A percentile compares a stretch with the other conserved stretches of the same genome.
These are phyloP conservation scores for Takifugu flavidus DNA, from an alignment of 2,113 vertebrate species.

Conservation along the genomic window DNA sequence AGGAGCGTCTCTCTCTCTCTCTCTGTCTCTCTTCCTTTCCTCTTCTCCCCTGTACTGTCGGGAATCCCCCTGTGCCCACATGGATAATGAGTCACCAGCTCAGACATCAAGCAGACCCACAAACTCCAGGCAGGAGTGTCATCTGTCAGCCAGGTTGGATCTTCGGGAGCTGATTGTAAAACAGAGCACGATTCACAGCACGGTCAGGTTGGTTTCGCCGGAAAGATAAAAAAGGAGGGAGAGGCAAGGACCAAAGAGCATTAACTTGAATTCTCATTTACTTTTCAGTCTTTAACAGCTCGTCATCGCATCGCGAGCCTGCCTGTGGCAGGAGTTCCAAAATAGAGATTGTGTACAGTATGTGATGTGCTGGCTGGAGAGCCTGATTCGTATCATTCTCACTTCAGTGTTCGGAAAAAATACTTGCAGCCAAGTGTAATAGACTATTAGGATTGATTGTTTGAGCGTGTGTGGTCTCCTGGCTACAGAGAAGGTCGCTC, in stretches of 20 bases:
- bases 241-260: neutral
- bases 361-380: neutral
- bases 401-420: neutral
- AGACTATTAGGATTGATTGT: neutral
- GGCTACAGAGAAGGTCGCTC: constrained; percentile 9
- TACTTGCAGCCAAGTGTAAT: neutral
- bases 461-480: constrained; percentile 9
- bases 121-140: constrained; percentile 79
- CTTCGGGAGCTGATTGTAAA: constrained; percentile 80
- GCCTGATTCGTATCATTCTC: constrained; percentile 1
- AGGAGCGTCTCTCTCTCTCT: constrained; percentile 34
- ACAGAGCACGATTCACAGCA: constrained; percentile 67
- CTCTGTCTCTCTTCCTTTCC: constrained; percentile 18
- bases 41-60: constrained; percentile 25
- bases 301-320: constrained; percentile 6
- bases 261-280: too few species aligned
- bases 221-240: neutral
- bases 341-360: constrained; percentile 8
- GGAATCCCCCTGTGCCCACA: constrained; percentile 64
- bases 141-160: constrained; percentile 80
- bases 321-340: constrained; percentile 1
- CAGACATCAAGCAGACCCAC: constrained; percentile 81
- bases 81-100: constrained; percentile 77
- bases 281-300: neutral
- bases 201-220: neutral